Base-by-base conservation (phyloP, 2,113 vertebrate genomes). In the Micromys minutus region DNA sequence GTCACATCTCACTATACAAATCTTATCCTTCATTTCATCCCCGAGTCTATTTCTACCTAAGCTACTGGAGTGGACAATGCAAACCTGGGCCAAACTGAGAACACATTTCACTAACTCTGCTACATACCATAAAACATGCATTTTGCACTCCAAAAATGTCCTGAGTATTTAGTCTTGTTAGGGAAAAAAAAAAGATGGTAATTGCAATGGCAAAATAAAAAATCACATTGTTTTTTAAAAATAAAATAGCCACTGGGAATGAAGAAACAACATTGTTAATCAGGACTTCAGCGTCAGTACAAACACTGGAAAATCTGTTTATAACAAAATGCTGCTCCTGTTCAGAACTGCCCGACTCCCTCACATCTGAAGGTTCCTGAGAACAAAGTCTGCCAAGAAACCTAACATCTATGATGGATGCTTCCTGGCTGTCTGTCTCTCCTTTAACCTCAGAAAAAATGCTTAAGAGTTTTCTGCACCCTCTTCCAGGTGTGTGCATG, bases 101-200 rank as follows among this genome's bases (percentile, higher is more conserved):
- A 39, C 42, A 39, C n/a, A 47, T 52, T 52, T 90, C 65, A 85
- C 57, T 59, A 77, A 13, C 55, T 90, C 87, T 79, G 67, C 21
- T 52, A 93, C 57, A 67, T 16, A 89, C 42, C 52, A 59, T 76
- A 34, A 84, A 84, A 79, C 69, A 81, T 11, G 50, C 10, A 71
- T 52, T 86, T 50, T 39, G 8, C 63, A 77, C 6, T 86, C 11
- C 67, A 87, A 94, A 91, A 80, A 36, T 52, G 61, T 45, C 93
- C 47, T 31, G 45, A 90, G n/a, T 61, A 69, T 75, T 95, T 76
- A 39, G 39, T 96, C 91, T 95, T 79, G 34, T 94, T 77, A 89
- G 55, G 31, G 52, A 13, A 13, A 59, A 34, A 59, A 87, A 59
- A 93, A 74, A 91, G 42, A 67, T 45, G 12, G 22, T 87, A 16